Evolutionary conservation across 2,888 invertebrate species (phyloP).

Genomic region (Teleogryllus oceanicus): DNA sequence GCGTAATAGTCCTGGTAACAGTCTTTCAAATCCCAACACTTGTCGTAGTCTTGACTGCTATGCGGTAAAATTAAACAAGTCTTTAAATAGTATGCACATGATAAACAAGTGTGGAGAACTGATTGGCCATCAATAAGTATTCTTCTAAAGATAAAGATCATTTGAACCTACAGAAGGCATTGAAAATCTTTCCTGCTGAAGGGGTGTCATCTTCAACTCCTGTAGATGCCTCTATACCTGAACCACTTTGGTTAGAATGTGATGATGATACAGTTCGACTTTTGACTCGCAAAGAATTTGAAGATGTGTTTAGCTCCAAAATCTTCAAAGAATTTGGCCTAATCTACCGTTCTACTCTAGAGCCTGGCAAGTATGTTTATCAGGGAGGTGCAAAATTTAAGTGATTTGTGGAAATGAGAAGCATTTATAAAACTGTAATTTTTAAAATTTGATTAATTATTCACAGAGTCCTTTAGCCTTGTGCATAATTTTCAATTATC

Average conservation of each 20-base stretch:
- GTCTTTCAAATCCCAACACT: conserved; percentile 41
- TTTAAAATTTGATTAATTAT: too few species aligned
- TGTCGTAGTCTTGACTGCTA: conserved; percentile 60
- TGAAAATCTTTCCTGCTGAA: conserved; percentile 40
- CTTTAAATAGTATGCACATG: background rate
- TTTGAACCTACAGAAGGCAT: conserved; percentile 37
- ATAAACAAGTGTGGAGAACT: conserved; percentile 18
- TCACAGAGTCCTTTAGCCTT: too few species aligned
- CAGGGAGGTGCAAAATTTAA: too few species aligned
- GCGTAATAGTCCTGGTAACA: background rate
- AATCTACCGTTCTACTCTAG: conserved; percentile 76
- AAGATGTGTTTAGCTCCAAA: conserved; percentile 71
- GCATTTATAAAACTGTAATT: too few species aligned
- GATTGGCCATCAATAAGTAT: background rate
- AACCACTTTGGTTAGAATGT: conserved; percentile 75
- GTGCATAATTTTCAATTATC: too few species aligned
- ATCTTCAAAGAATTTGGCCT: conserved; percentile 66
- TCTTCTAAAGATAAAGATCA: background rate
- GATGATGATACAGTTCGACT: conserved; percentile 82
- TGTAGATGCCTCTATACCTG: conserved; percentile 40
- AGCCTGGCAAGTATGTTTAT: too few species aligned
- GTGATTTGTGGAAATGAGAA: too few species aligned
- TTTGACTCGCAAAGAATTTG: conserved; percentile 72
- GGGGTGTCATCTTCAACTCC: conserved; percentile 24
- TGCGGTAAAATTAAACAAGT: conserved; percentile 51